Evolutionary conservation across 2,797 vertebrate species (phyloP), one percentile per base, ranked within the genome.

Genomic region (Arnoldichthys spilopterus): DNA sequence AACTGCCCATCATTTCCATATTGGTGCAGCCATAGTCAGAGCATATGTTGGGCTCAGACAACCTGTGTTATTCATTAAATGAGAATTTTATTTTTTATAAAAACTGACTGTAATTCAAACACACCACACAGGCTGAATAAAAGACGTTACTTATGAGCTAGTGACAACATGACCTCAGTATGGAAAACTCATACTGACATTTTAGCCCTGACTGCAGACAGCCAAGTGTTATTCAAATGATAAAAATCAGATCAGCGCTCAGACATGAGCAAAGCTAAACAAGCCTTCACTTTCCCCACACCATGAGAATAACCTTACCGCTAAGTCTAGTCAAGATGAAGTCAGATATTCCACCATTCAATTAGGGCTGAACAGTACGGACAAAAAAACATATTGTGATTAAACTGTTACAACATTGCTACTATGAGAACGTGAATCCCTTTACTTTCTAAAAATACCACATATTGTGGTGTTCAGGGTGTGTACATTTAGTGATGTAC

Each of bases 231-330:
- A 59, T 68, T 58, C 12, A n/a, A 47, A n/a, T 22, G 74, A 69
- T 45, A 68, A 58, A 70, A 49, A 75, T 75, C 73, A 66, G 62
- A 66, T 9, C 30, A 11, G 61, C 26, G 18, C 16, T 47, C 7
- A 28, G 7, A 32, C 8, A 71, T 22, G 43, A 47, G 43, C 43
- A 47, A 47, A 47, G 43, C 43, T 47, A 6, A 32, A 16, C 34
- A 74, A 20, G 37, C 37, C 28, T 59, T 59, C 56, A 59, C 12
- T 28, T 28, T 56, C 8, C 22, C 43, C 30, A 53, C 45, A 63
- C 12, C 7, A 15, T 2, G 7, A 32, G 67, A 30, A 77, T 7
- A 37, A 72, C 69, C 69, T 72, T 12, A 5, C 11, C 49, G n/a
- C 30, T 28, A 51, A 69, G 11, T 4, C 67, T 2, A 69, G 9